These are phyloP conservation scores for Datnioides undecimradiatus DNA, from an alignment of 2,113 vertebrate species.

Conservation along the genomic window DNA sequence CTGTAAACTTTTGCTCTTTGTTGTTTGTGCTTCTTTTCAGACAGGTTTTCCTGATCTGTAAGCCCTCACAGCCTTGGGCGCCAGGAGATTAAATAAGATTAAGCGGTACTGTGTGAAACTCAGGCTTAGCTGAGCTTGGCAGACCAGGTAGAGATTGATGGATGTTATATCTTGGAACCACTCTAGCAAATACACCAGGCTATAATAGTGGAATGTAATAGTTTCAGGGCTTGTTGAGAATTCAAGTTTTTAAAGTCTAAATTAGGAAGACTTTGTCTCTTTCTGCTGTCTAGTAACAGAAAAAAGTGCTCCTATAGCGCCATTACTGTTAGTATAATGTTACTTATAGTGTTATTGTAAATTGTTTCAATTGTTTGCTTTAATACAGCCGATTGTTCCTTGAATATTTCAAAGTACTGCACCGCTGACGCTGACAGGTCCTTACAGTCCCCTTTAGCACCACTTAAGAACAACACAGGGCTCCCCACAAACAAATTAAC, in stretches of 20 bases:
- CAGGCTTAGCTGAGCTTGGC: conserved; percentile 15
- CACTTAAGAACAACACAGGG: conserved; percentile 21
- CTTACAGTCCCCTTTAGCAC: conserved; percentile 15
- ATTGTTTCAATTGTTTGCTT: conserved; percentile 5
- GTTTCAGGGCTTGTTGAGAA: not conserved
- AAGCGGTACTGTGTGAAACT: conserved; percentile 35
- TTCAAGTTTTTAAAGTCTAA: not conserved
- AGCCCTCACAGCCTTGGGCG: not conserved
- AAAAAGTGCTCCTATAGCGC: not conserved
- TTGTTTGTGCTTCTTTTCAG: conserved; percentile 3
- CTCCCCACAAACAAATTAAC: conserved; percentile 27
- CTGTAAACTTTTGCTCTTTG: conserved; percentile 5
- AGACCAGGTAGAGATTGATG: conserved; percentile 25
- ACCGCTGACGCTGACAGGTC: conserved; percentile 9
- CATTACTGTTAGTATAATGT: not conserved
- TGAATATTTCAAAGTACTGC: conserved; percentile 24
- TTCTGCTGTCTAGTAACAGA: not conserved
- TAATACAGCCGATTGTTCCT: no score
- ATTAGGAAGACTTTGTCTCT: not conserved
- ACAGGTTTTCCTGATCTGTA: conserved; percentile 21
- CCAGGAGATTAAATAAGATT: conserved; percentile 44
- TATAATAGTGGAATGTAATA: not conserved
- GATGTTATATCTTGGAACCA: conserved; percentile 3
- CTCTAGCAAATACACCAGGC: not conserved
- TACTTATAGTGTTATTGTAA: not conserved